Evolutionary conservation across 2,888 invertebrate species (phyloP), one percentile per base, ranked within the genome.

Genomic region (Spisula subtruncata): DNA sequence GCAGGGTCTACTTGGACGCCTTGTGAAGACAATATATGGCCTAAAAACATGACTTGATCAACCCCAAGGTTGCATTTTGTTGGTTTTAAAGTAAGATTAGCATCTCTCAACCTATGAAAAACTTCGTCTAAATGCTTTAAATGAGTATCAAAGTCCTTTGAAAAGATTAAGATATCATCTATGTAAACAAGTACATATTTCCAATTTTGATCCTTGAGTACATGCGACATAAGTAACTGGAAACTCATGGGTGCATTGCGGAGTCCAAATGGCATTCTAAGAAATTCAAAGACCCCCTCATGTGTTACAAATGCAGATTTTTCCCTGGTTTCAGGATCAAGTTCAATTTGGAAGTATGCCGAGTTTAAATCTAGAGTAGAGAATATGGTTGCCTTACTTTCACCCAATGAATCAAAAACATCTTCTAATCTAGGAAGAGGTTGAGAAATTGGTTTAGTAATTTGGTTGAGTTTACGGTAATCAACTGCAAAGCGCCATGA

Each of bases 361-460:
- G 56, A 85, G 85, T 4, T 82, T 79, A 93, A 48, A 82, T 93
- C 93, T 18, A 91, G 25, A 32, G 75, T 83, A 12, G 91, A 81
- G 80, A 92, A 92, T 79, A 83, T 84, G 14, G 87, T n/a, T 0
- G 91, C 88, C 29, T 93, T 84, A 18, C 88, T 35, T 35, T 90
- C 89, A 2, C 93, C 91, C n/a, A 92, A 81, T 10, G 92, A 79
- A 81, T 89, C 92, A 85, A 89, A 85, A 0, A 92, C 83, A 60
- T 92, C 92, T 29, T 88, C 85, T 0, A 91, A n/a, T 6, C 90
- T 85, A 12, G 92, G 93, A 25, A 93, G 20, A 16, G 92, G 93
- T 83, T 82, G 91, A 14, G 83, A 51, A 18, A 86, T 54, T 0
- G 89, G 91, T 71, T 84, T 90, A 41, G 84, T 91, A 8, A 92